A percentile compares a stretch with the other conserved stretches of the same genome.
Conservation (phyloP, 2,888 invertebrate genomes). For the Caenorhabditis wallacei region DNA sequence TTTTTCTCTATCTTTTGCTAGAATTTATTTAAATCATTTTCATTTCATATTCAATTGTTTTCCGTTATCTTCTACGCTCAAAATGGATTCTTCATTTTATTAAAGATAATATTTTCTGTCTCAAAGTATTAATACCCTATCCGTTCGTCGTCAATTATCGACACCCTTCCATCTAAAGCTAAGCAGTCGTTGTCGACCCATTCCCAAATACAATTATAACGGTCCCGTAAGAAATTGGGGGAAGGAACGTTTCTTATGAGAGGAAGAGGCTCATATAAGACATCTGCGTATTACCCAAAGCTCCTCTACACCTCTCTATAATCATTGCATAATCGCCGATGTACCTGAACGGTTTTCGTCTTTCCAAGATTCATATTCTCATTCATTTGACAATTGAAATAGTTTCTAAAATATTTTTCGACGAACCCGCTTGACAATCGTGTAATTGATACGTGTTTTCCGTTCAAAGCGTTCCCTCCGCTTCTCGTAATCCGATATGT, state of each 20-base stretch:
- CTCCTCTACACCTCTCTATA: slow-evolving; percentile 55
- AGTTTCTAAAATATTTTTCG: slow-evolving; percentile 22
- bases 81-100: neutral
- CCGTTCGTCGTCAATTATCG: slow-evolving; percentile 58
- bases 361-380: neutral
- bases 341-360: slow-evolving; percentile 3
- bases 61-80: neutral
- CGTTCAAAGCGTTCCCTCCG: slow-evolving; percentile 58
- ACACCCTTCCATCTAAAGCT: slow-evolving; percentile 52
- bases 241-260: slow-evolving; percentile 27
- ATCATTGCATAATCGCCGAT: slow-evolving; percentile 61
- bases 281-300: slow-evolving; percentile 64
- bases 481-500: slow-evolving; percentile 60
- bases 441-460: slow-evolving; percentile 64
- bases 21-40: no score
- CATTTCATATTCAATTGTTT: neutral
- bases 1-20: neutral
- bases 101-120: slow-evolving; percentile 16
- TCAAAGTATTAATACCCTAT: slow-evolving; percentile 42
- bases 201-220: slow-evolving; percentile 69
- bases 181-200: slow-evolving; percentile 53
- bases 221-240: slow-evolving; percentile 59
- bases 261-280: slow-evolving; percentile 52
- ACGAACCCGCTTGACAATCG: slow-evolving; percentile 20
- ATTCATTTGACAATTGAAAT: slow-evolving; percentile 1